Evolutionary conservation across 2,797 vertebrate genomes (phyloP), one percentile per base, ranked within the genome.

Genomic region (Sphenopsis melanotis): DNA sequence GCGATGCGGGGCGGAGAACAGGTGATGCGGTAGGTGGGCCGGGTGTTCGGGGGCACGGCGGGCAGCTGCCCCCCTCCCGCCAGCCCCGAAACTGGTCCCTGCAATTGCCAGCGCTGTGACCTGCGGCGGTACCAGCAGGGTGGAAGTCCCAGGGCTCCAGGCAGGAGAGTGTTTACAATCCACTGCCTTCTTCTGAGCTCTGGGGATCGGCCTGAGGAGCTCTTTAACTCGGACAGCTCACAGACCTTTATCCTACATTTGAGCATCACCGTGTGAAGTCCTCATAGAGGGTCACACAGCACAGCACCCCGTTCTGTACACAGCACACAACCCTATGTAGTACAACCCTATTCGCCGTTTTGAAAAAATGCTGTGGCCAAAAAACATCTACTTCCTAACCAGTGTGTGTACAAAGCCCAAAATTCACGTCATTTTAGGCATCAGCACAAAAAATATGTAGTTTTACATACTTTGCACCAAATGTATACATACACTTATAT

Each of bases 41-140:
- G 12, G 74, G 22, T 4, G 6, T 5, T 2, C 3, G 10, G 27
- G 30, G n/a, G 15, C 1, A 11, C 29, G 27, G 60, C 1, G 8
- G 18, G 12, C 47, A 7, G 41, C 44, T 13, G 4, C 15, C n/a
- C 23, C 2, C 10, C 10, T 34, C 7, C 29, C 30, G 0, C 36
- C 39, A 7, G 52, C 18, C 20, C n/a, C n/a, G 0, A 3, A 2
- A 9, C 6, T 2, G 34, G 4, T 7, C 15, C 17, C 37, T 4
- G 59, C 60, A 5, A 12, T 12, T 5, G 29, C 42, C 23, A 11
- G 17, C 5, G 13, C 81, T 32, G 66, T 5, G 14, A 63, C 55
- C 52, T 6, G 66, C 13, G 16, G 44, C 41, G 1, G 16, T 3
- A 22, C 0, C 39, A 21, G 22, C 13, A 9, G 49, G 19, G 7